Percentiles rank a stretch among this genome's conserved stretches.
These are phyloP conservation scores for Lissonota sp. DNA, from an alignment of 2,888 invertebrate genomes.

Conservation along the genomic window DNA sequence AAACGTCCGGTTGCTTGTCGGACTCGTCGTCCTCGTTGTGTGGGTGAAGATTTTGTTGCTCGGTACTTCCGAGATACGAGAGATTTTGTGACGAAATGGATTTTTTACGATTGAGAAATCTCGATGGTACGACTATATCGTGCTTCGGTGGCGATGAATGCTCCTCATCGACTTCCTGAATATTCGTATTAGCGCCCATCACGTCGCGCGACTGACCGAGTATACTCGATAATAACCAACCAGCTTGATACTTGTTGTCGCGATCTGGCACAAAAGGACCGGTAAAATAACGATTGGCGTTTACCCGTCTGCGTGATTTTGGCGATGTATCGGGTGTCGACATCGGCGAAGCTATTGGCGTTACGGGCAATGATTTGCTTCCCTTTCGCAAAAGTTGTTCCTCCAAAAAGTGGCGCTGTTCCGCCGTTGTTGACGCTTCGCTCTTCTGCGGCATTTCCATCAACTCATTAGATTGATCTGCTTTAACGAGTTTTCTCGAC, in stretches of 20 bases:
- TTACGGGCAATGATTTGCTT: constrained; percentile 89
- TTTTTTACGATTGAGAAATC: constrained; percentile 81
- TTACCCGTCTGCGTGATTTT: constrained; percentile 84
- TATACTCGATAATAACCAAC: constrained; percentile 88
- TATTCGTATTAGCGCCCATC: constrained; percentile 84
- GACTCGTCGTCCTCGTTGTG: constrained; percentile 62
- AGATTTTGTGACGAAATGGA: constrained; percentile 82
- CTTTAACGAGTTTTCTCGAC: constrained; percentile 75
- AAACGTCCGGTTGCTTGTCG: constrained; percentile 76
- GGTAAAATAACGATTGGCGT: constrained; percentile 87
- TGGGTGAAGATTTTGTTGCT: constrained; percentile 62
- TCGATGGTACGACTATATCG: constrained; percentile 70
- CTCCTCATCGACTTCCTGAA: constrained; percentile 86
- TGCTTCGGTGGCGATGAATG: constrained; percentile 27
- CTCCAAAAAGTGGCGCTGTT: constrained; percentile 15
- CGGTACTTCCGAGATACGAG: constrained; percentile 77
- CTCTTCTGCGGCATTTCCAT: constrained; percentile 45
- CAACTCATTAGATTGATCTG: constrained; percentile 19
- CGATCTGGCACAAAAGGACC: constrained; percentile 83
- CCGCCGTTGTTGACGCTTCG: constrained; percentile 28
- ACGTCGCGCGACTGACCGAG: constrained; percentile 88
- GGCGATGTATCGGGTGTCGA: constrained; percentile 86
- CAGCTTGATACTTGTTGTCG: constrained; percentile 84
- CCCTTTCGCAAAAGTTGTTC: constrained; percentile 81
- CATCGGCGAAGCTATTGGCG: constrained; percentile 88